Conservation (phyloP, 2,797 vertebrate species). For the Acomys russatus region DNA sequence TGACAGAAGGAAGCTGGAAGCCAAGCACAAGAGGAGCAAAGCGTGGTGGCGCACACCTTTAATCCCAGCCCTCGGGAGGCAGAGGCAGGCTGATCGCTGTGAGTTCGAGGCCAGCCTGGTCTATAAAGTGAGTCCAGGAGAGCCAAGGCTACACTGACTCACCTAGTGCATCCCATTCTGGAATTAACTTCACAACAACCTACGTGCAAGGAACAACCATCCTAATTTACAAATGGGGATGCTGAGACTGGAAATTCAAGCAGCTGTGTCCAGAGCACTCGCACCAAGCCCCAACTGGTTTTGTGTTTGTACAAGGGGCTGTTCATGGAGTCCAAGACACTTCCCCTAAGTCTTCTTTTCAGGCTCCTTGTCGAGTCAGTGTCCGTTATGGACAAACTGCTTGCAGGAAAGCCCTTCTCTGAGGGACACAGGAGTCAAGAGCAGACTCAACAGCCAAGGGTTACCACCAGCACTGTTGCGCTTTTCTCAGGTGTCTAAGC, state of each 20-base stretch:
- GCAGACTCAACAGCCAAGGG: neutral
- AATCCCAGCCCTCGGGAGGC: too few species aligned
- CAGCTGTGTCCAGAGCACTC: neutral
- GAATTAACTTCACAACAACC: neutral
- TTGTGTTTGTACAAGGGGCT: neutral
- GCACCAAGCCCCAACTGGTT: neutral
- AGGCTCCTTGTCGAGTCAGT: neutral
- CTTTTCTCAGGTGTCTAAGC: neutral
- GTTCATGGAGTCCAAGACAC: neutral
- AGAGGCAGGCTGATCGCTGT: too few species aligned
- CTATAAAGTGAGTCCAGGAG: too few species aligned
- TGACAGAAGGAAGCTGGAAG: neutral
- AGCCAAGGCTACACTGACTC: neutral
- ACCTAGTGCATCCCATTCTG: neutral
- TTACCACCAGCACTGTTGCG: neutral
- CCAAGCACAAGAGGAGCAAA: neutral
- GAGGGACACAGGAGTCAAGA: neutral
- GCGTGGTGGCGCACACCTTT: too few species aligned
- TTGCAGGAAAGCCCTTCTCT: neutral
- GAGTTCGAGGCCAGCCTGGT: too few species aligned
- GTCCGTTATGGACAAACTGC: neutral
- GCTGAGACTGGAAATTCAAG: neutral
- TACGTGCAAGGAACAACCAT: neutral
- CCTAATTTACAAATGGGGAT: neutral
- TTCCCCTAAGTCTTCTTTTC: neutral